Evolutionary conservation across 2,113 vertebrate genomes (phyloP).

Genomic region (Tichodroma muraria): DNA sequence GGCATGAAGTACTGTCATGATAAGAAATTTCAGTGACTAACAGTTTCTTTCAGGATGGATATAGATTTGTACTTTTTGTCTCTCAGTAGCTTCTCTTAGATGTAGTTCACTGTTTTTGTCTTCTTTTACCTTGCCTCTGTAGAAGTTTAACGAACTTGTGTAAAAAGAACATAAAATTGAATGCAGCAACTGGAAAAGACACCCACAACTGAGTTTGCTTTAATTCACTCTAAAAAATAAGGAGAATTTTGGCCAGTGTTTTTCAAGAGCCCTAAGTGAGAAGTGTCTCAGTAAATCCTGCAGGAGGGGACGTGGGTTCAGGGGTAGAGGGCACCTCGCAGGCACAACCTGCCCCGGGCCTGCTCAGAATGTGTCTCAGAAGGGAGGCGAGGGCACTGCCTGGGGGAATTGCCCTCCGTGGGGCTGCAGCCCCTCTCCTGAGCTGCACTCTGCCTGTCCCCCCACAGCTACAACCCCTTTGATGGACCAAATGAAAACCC

Average conservation of each 20-base stretch:
- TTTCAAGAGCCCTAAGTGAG: not conserved
- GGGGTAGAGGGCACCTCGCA: not conserved
- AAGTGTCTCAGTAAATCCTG: not conserved
- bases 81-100: not conserved
- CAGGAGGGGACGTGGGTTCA: not conserved
- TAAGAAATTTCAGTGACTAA: not conserved
- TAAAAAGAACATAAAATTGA: not conserved
- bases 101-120: not conserved
- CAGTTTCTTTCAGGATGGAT: not conserved
- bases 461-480: constrained; percentile 91
- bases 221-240: not conserved
- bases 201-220: not conserved
- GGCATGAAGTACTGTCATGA: not conserved
- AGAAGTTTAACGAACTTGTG: not conserved
- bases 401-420: not conserved
- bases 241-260: not conserved
- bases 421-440: not conserved
- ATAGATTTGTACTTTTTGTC: not conserved
- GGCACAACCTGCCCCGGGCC: not conserved
- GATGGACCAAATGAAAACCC: constrained; percentile 98
- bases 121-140: not conserved
- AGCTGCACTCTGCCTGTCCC: not conserved
- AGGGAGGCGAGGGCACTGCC: not conserved
- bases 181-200: not conserved
- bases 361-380: not conserved